Conservation (phyloP, 1,140 invertebrate species). For the Pogonus chalceus region DNA sequence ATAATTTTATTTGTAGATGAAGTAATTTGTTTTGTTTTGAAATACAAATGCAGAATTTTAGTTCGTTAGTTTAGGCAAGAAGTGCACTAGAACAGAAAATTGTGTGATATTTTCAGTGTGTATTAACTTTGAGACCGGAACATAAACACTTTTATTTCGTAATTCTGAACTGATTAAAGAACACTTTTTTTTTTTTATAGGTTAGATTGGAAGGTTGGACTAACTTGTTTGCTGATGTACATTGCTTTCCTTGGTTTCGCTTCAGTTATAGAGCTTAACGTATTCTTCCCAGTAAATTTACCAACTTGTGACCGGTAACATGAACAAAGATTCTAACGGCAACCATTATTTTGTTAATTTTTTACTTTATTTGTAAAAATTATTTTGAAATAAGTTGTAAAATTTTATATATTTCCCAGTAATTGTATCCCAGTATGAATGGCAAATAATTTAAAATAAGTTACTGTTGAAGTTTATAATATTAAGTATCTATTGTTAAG, state of each 20-base stretch:
- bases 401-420: no score
- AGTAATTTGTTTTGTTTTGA: neutral
- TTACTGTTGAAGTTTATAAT: no score
- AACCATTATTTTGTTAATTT: no score
- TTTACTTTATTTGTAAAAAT: no score
- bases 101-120: neutral
- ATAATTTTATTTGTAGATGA: neutral
- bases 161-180: neutral
- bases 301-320: constrained; percentile 51
- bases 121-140: neutral
- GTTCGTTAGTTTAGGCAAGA: no score
- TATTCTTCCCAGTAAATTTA: constrained; percentile 75
- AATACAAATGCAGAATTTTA: neutral
- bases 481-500: no score
- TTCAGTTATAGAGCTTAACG: constrained; percentile 73
- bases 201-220: constrained; percentile 66
- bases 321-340: no score
- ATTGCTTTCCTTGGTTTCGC: constrained; percentile 64
- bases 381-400: no score
- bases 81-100: neutral
- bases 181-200: constrained; percentile 27
- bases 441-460: no score
- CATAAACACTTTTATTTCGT: neutral
- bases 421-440: no score
- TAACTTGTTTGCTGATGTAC: constrained; percentile 67